These are phyloP conservation scores for Synergus laeviventris DNA, from an alignment of 2,888 invertebrate genomes.

Conservation along the genomic window DNA sequence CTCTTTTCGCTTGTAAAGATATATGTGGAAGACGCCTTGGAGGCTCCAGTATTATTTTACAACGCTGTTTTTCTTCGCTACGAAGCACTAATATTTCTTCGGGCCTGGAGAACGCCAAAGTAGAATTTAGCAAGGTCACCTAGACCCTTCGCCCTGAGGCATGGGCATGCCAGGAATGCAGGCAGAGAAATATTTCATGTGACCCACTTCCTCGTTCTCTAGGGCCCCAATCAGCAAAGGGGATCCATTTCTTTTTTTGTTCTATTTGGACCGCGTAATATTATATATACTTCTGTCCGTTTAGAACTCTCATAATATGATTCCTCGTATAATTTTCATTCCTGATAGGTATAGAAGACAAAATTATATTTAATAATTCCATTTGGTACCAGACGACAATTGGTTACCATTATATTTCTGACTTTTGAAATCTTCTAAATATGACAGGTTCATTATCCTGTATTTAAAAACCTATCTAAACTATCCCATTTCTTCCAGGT, in stretches of 20 bases:
- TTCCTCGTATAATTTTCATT: too few relatives aligned
- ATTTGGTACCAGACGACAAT: neutral
- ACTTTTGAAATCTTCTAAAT: neutral
- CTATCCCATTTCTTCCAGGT: constrained; percentile 8
- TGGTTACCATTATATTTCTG: too few relatives aligned
- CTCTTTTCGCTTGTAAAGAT: constrained; percentile 7
- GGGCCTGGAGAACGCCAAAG: neutral
- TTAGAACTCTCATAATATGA: too few relatives aligned
- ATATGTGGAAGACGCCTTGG: constrained; percentile 3
- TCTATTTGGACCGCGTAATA: neutral
- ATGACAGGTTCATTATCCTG: constrained; percentile 24
- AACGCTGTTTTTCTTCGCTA: constrained; percentile 8
- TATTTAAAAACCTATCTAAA: constrained; percentile 16
- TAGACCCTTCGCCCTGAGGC: constrained; percentile 59
- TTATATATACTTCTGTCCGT: neutral
- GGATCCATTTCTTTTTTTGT: neutral
- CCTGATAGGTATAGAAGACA: neutral
- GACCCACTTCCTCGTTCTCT: constrained; percentile 67
- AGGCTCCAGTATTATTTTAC: constrained; percentile 18
- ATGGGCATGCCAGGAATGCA: constrained; percentile 63
- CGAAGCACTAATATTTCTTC: constrained; percentile 15
- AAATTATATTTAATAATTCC: neutral
- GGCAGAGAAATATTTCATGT: constrained; percentile 50
- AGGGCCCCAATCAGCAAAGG: neutral
- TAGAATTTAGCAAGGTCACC: constrained; percentile 60